Evolutionary conservation across 1,140 invertebrate genomes (phyloP), one percentile per base, ranked within the genome.

Genomic region (Monomorium pharaonis): DNA sequence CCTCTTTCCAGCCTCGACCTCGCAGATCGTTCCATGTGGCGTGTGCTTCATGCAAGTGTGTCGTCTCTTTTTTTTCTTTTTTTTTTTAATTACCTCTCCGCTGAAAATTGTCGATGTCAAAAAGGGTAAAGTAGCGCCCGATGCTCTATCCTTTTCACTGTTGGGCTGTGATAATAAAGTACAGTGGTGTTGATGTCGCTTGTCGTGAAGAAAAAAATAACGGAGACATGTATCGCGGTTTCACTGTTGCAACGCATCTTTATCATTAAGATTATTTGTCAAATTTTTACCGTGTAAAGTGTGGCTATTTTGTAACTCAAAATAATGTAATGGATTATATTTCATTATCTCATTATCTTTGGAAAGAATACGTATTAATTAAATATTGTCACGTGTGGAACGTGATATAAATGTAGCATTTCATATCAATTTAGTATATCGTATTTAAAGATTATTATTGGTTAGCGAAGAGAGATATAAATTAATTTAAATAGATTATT

Each of bases 31-130:
- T 87, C 86, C 84, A 86, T 84, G 81, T 86, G 60, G 77, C 88
- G 89, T 90, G 89, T 90, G 88, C 89, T 90, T 90, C 89, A 90
- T 90, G 88, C 89, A 84, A 89, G 37, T 84, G 77, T 90, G 86
- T 84, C 63, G 51, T 86, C 51, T 88, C 80, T 51, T 76, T 70
- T 70, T 81, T 24, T 51, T 16, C 65, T 80, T 47, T 77, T 18
- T 51, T 54, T 77, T 75, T 51, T 75, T 63, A 69, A 77, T 77
- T 65, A 54, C 88, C 67, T 75, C 12, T 72, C 44, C 72, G 88
- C 88, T 89, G 87, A 47, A 81, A 89, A 89, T 75, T 88, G 83
- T 63, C 75, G 51, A 77, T 84, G 81, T 84, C 44, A 54, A 62
- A 84, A 76, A 77, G 72, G 72, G 58, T 77, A 75, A 77, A 77